phyloP scores from a whole-genome alignment of 2,797 vertebrate species.

The Lagorchestes hirsutus region DNA sequence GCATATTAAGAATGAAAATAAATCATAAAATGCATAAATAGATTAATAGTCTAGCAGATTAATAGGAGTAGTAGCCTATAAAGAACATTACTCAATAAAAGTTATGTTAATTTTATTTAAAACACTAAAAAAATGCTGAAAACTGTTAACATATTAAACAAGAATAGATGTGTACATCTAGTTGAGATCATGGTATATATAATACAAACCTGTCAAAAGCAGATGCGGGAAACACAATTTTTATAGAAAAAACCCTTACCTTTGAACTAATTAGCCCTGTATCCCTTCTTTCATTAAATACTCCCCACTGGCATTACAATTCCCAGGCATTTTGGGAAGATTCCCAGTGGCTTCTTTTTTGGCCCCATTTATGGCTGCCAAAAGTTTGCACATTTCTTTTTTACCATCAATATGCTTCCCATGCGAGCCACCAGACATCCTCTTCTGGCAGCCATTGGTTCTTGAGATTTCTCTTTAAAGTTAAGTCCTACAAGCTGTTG shows the following conservation, averaged over 20 bases:
- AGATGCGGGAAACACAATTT: not conserved
- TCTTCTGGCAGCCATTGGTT: constrained; percentile 36
- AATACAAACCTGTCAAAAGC: not conserved
- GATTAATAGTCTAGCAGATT: not conserved
- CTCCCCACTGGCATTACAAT: constrained; percentile 5
- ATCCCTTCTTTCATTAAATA: constrained; percentile 39
- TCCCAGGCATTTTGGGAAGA: not conserved
- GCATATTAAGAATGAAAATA: not conserved
- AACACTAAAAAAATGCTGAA: not conserved
- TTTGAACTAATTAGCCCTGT: constrained; percentile 21
- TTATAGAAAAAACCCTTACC: not conserved
- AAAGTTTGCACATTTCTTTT: constrained; percentile 52
- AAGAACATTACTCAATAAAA: not conserved
- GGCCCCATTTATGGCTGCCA: constrained; percentile 1
- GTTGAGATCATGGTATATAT: not conserved
- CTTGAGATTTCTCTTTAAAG: constrained; percentile 70
- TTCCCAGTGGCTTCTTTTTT: not conserved
- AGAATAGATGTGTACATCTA: not conserved
- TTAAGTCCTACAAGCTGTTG: constrained; percentile 65
- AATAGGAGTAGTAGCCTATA: not conserved
- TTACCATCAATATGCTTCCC: constrained; percentile 33
- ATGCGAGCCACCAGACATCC: constrained; percentile 7
- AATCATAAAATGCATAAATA: not conserved
- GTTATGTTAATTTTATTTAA: not conserved
- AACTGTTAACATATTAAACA: not conserved